phyloP scores from a whole-genome alignment of 2,113 vertebrate species.

The Trematocara nigrifrons region DNA sequence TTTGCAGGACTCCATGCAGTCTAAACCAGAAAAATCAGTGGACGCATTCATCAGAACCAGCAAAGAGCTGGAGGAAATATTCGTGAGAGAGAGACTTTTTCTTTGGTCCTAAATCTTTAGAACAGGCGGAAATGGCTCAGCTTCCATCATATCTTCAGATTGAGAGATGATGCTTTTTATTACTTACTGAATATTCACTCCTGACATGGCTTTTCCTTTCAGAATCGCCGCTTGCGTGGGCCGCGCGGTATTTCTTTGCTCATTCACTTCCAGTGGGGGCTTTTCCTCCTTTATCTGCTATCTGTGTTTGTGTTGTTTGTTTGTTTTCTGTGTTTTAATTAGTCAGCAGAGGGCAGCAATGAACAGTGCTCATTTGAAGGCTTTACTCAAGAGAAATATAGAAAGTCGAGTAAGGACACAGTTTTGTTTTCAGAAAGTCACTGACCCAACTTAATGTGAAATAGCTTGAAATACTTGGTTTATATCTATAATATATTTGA shows the following conservation, averaged over 20 bases:
- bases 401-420: conserved; percentile 70
- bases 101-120: conserved; percentile 42
- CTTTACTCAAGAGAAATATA: conserved; percentile 70
- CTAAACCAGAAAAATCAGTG: conserved; percentile 68
- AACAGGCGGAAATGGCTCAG: conserved; percentile 31
- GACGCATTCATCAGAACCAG: conserved; percentile 69
- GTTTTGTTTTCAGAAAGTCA: background rate
- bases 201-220: conserved; percentile 17
- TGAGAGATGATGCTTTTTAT: conserved; percentile 29
- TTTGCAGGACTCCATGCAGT: conserved; percentile 53
- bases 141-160: background rate
- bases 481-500: background rate
- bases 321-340: conserved; percentile 17
- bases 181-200: conserved; percentile 27
- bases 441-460: background rate
- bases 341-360: conserved; percentile 86
- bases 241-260: background rate
- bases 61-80: conserved; percentile 69
- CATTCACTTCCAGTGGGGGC: background rate
- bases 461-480: background rate
- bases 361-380: conserved; percentile 74
- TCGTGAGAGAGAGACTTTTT: conserved; percentile 56
- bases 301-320: background rate
- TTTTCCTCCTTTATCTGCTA: background rate
- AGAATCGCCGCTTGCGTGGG: background rate